phyloP scores from a whole-genome alignment of 2,113 vertebrate genomes.

The Microcebus murinus region DNA sequence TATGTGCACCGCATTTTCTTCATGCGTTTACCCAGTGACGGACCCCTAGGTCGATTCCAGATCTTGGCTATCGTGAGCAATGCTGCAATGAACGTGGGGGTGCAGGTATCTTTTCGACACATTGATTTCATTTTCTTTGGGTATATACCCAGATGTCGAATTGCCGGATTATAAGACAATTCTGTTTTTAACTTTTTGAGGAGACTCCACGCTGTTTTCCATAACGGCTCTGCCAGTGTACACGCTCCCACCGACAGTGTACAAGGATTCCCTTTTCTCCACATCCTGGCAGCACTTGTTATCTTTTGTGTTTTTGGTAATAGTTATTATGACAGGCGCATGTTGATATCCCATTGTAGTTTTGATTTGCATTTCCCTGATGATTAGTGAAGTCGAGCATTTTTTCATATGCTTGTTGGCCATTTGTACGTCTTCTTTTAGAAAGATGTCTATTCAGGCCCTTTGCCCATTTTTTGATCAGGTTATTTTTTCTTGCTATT shows the following conservation, averaged over 20 bases:
- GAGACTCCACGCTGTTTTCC: neutral
- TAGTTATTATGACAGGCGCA: neutral
- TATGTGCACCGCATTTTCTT: neutral
- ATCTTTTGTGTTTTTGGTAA: neutral
- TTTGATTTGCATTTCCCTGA: neutral
- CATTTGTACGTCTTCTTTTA: neutral
- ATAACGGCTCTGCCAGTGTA: fast-evolving
- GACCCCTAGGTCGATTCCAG: too few species aligned
- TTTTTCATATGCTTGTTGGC: neutral
- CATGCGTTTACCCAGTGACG: neutral
- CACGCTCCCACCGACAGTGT: fast-evolving
- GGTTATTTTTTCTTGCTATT: neutral
- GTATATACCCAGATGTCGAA: neutral
- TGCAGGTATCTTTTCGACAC: neutral
- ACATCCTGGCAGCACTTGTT: neutral
- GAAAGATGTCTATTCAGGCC: neutral
- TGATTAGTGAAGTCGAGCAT: neutral
- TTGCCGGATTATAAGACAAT: neutral
- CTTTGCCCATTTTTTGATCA: neutral
- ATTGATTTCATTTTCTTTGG: too few species aligned
- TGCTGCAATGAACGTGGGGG: fast-evolving
- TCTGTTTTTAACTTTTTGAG: neutral
- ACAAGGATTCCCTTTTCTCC: neutral
- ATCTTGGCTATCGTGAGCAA: neutral
- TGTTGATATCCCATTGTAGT: neutral